A percentile compares a stretch with the other conserved stretches of the same genome.
Conservation (phyloP, 2,888 invertebrate genomes). For the Smittia aterrima region DNA sequence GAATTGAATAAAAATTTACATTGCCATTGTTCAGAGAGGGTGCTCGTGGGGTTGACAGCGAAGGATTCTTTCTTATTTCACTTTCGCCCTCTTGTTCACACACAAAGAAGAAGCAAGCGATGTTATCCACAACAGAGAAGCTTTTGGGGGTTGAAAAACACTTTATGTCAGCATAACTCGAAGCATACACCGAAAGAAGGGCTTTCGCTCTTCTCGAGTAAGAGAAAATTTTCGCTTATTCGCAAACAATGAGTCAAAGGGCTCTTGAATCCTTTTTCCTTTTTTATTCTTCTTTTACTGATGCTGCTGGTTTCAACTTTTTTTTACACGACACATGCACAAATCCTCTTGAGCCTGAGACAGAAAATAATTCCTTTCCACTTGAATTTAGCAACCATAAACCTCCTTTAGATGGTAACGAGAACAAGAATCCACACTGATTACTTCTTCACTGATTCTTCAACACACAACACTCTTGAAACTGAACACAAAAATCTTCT, state of each 20-base stretch:
- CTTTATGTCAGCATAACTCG: slow-evolving; percentile 26
- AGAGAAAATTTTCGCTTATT: background rate
- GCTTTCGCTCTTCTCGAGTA: background rate
- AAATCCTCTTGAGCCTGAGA: slow-evolving; percentile 40
- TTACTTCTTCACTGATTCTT: slow-evolving; percentile 9
- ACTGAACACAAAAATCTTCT: background rate
- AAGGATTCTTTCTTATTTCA: background rate
- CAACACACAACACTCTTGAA: background rate
- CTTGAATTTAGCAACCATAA: slow-evolving; percentile 28
- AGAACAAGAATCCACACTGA: background rate
- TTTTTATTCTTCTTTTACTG: background rate
- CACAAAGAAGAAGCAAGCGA: slow-evolving; percentile 14
- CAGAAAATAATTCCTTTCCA: slow-evolving; percentile 23
- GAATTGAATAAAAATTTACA: slow-evolving; percentile 40
- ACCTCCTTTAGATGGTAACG: slow-evolving; percentile 4
- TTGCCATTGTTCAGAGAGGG: slow-evolving; percentile 38
- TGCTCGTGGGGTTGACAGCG: slow-evolving; percentile 7
- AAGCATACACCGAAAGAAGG: background rate
- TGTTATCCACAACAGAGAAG: background rate
- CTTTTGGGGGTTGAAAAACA: slow-evolving; percentile 18
- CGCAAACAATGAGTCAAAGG: slow-evolving; percentile 11
- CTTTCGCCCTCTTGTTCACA: slow-evolving; percentile 12
- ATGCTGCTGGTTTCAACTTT: background rate
- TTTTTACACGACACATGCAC: slow-evolving; percentile 28
- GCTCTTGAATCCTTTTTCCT: slow-evolving; percentile 13